phyloP scores from a whole-genome alignment of 2,888 invertebrate species.

The Chloroclysta siterata region DNA sequence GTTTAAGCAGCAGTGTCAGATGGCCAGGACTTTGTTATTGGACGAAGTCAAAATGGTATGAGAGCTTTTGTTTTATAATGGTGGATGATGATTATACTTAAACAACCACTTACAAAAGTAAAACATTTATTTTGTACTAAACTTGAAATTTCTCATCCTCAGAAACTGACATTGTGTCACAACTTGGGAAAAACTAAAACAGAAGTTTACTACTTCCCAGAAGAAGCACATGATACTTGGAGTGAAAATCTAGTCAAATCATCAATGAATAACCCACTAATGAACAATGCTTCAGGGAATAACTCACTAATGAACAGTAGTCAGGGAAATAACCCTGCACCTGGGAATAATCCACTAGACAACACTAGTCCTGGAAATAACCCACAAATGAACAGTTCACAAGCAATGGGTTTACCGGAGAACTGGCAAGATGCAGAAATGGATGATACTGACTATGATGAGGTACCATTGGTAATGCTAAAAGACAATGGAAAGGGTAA shows the following conservation, averaged over 20 bases:
- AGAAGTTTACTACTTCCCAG: conserved; percentile 11
- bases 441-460: conserved; percentile 44
- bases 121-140: no score
- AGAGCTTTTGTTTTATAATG: neutral
- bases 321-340: no score
- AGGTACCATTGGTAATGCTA: conserved; percentile 50
- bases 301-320: no score
- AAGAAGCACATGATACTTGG: neutral
- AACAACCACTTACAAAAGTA: no score
- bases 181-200: conserved; percentile 29
- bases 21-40: conserved; percentile 45
- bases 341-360: neutral
- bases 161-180: conserved; percentile 14
- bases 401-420: neutral
- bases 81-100: no score
- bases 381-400: neutral
- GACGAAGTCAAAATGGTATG: conserved; percentile 44
- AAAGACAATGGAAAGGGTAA: conserved; percentile 33
- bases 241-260: neutral
- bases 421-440: conserved; percentile 6
- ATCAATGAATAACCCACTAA: neutral
- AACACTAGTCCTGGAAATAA: no score
- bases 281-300: conserved; percentile 2
- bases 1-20: conserved; percentile 57
- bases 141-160: neutral